A percentile compares a stretch with the other conserved stretches of the same genome.
phyloP scores from a whole-genome alignment of 1,140 invertebrate species.

The Scylla paramamosain region DNA sequence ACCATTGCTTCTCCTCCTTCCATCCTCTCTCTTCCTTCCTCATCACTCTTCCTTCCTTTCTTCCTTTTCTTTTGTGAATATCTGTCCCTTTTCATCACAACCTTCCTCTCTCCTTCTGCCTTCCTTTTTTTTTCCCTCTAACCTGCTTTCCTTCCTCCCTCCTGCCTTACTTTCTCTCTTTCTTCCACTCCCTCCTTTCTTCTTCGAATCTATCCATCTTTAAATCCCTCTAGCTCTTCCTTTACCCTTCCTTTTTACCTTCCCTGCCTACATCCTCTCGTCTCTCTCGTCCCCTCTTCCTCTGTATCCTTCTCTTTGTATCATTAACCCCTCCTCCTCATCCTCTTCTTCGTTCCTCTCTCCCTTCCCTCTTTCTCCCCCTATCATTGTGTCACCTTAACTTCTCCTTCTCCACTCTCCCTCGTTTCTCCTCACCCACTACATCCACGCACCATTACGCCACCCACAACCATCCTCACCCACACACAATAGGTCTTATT shows the following conservation, averaged over 20 bases:
- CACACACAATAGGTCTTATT: background rate
- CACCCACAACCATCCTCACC: background rate
- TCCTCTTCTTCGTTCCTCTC: background rate
- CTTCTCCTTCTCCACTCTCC: background rate
- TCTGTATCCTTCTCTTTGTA: background rate
- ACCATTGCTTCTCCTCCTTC: no score
- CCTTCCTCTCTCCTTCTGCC: background rate
- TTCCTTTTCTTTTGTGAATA: background rate
- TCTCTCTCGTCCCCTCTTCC: background rate
- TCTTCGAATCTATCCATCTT: no score
- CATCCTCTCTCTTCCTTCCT: no score
- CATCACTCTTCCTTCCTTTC: background rate
- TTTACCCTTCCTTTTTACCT: background rate
- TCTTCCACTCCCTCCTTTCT: no score
- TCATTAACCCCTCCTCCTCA: background rate
- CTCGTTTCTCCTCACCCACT: background rate
- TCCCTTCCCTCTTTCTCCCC: background rate
- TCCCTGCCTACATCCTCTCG: background rate
- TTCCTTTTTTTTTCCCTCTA: background rate
- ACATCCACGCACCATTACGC: background rate
- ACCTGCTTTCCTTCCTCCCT: no score
- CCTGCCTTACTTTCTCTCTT: no score
- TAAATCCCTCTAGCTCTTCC: no score
- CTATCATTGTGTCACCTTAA: background rate
- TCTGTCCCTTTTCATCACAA: background rate